A percentile compares a stretch with the other conserved stretches of the same genome.
Evolutionary conservation across 23 tunicate species (phyloP).

Genomic region (Phallusia fumigata): DNA sequence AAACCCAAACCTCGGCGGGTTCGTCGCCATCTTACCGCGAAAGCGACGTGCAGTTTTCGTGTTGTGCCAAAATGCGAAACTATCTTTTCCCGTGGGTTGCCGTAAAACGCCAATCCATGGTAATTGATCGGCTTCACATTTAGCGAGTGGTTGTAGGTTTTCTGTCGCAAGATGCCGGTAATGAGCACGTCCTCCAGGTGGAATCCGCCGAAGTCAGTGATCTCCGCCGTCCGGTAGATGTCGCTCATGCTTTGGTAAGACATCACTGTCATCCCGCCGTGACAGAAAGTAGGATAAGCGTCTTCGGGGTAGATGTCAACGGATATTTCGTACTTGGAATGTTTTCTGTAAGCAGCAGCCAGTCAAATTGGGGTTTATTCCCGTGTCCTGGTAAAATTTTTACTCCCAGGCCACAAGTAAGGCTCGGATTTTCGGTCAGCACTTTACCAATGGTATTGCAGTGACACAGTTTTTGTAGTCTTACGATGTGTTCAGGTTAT

Average conservation of each 20-base stretch:
- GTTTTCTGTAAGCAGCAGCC: conserved; percentile 24
- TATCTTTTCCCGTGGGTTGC: conserved; percentile 17
- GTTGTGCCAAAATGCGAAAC: conserved; percentile 54
- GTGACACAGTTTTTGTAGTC: too few species aligned
- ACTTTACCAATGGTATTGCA: too few species aligned
- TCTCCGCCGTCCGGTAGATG: conserved; percentile 46
- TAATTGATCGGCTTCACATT: conserved; percentile 28
- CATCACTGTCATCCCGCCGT: conserved; percentile 61
- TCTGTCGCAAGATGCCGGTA: conserved; percentile 58
- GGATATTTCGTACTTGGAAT: conserved; percentile 45
- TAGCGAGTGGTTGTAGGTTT: conserved; percentile 11
- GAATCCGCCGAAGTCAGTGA: conserved; percentile 48
- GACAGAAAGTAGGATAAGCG: conserved; percentile 51
- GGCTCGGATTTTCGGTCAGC: too few species aligned
- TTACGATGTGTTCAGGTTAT: too few species aligned
- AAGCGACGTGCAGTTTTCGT: conserved; percentile 25
- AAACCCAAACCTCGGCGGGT: conserved; percentile 1
- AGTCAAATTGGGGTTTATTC: too few species aligned
- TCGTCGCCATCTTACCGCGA: conserved; percentile 36
- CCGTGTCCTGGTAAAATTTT: too few species aligned
- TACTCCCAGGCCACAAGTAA: too few species aligned
- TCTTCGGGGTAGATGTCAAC: conserved; percentile 26
- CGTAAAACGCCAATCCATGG: background rate
- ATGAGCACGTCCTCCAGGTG: conserved; percentile 60
- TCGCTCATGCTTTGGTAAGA: conserved; percentile 22